phyloP scores from a whole-genome alignment of 64 coral and sea anemone genomes.

The Trachythela sp. region DNA sequence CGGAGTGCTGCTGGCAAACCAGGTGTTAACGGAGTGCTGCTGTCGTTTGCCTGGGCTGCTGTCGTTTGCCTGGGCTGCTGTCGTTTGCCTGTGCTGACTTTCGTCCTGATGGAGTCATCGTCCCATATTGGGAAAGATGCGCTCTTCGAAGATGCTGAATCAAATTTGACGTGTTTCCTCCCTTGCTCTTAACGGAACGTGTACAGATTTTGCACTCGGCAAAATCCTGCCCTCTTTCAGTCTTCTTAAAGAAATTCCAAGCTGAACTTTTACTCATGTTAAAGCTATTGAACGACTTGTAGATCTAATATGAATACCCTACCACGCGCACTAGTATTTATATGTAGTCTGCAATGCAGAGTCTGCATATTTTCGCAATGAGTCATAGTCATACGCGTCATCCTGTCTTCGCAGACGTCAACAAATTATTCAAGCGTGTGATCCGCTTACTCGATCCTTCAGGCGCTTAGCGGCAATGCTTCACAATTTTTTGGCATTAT shows the following conservation, averaged over 20 bases:
- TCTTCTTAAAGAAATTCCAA: conserved; percentile 13
- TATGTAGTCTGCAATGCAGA: background rate
- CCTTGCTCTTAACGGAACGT: conserved; percentile 5
- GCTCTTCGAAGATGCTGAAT: no score
- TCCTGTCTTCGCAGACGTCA: background rate
- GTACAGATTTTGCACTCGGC: conserved; percentile 11
- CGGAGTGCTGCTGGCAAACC: background rate
- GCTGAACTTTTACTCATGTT: no score
- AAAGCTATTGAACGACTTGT: no score
- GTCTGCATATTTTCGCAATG: background rate
- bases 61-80: no score
- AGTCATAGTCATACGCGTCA: no score
- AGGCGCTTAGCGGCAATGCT: no score
- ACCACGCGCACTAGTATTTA: background rate
- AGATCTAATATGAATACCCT: no score
- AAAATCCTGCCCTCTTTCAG: background rate
- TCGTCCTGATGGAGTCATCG: background rate
- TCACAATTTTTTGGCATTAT: no score
- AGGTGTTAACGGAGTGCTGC: background rate
- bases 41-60: background rate
- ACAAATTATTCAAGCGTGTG: background rate
- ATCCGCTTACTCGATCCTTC: background rate
- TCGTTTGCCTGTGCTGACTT: background rate
- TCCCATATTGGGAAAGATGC: no score
- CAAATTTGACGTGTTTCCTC: no score